A percentile compares a stretch with the other conserved stretches of the same genome.
Conservation (phyloP, 1,140 invertebrate species). For the Drosophila punjabiensis region DNA sequence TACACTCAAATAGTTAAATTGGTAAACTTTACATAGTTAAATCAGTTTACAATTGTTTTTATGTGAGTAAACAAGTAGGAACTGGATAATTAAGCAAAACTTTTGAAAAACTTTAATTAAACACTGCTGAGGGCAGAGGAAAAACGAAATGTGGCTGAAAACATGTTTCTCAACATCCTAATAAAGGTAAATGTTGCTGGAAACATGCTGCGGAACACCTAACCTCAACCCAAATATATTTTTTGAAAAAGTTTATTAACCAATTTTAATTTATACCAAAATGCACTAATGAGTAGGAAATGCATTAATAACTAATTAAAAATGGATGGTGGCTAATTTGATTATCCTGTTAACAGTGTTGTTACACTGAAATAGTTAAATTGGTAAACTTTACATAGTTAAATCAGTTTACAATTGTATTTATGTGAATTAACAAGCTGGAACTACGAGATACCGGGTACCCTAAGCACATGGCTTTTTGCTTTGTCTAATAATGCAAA, state of each 20-base stretch:
- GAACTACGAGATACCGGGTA: too few relatives aligned
- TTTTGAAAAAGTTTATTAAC: too few relatives aligned
- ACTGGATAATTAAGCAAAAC: too few relatives aligned
- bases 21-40: neutral
- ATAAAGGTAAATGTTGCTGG: neutral
- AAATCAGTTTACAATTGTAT: neutral
- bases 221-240: too few relatives aligned
- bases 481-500: too few relatives aligned
- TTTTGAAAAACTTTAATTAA: neutral
- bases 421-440: neutral
- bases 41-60: neutral
- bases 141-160: neutral
- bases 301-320: slow-evolving; percentile 7
- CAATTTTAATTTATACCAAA: too few relatives aligned
- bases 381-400: neutral
- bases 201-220: neutral
- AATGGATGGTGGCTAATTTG: neutral
- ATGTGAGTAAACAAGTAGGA: neutral
- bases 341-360: neutral
- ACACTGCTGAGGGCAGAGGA: neutral
- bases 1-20: neutral
- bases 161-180: neutral
- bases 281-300: neutral
- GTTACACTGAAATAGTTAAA: neutral
- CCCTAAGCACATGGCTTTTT: too few relatives aligned